phyloP scores from a whole-genome alignment of 1,140 invertebrate species.

The Penaeus indicus region DNA sequence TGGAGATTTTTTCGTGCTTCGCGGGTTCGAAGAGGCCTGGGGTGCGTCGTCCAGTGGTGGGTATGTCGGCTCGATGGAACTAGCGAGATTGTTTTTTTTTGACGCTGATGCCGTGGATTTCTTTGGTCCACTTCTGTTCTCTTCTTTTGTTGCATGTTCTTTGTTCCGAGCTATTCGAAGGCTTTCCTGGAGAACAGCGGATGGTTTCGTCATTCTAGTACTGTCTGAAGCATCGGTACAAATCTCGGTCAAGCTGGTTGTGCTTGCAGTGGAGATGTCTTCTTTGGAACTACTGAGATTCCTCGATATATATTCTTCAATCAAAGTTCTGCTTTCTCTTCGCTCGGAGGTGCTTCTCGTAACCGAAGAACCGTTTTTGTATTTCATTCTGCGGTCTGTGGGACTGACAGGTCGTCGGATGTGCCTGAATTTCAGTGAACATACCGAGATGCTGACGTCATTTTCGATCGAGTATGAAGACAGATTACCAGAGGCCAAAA shows the following conservation, averaged over 20 bases:
- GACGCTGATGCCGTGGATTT: too few species aligned
- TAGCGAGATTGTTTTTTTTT: too few species aligned
- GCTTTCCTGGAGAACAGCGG: not conserved
- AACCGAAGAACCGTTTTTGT: not conserved
- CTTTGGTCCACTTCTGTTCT: not conserved
- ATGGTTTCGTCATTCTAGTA: not conserved
- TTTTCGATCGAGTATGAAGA: conserved; percentile 10
- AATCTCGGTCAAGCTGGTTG: not conserved
- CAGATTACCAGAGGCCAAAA: not conserved
- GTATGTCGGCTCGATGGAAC: too few species aligned
- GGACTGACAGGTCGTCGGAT: conserved; percentile 17
- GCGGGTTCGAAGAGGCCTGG: too few species aligned
- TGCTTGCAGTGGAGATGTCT: not conserved
- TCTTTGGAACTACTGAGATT: conserved; percentile 4
- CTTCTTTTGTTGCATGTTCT: not conserved
- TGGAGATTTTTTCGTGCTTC: too few species aligned
- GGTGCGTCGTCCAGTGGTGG: too few species aligned
- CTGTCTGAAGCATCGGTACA: not conserved
- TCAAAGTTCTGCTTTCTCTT: not conserved
- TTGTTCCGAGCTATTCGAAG: conserved; percentile 6
- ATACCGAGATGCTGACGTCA: conserved; percentile 46
- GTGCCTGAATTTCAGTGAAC: conserved; percentile 56
- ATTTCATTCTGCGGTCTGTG: conserved; percentile 15
- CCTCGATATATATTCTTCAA: conserved; percentile 31
- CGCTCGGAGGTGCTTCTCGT: too few species aligned